Conservation (phyloP, 1,140 invertebrate genomes). For the Drosophila kikkawai region DNA sequence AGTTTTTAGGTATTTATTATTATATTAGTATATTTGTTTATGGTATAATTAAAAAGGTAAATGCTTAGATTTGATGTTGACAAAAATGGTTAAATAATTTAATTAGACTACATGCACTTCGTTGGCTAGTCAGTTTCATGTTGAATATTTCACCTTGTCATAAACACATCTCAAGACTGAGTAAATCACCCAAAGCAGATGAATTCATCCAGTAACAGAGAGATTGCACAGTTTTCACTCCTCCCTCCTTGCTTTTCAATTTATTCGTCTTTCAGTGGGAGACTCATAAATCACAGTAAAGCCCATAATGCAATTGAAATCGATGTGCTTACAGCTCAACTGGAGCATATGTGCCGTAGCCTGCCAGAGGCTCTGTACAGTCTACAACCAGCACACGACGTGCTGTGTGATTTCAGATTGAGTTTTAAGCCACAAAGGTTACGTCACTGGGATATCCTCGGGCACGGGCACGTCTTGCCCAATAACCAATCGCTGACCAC, state of each 20-base stretch:
- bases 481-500: constrained; percentile 52
- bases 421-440: constrained; percentile 20
- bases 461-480: constrained; percentile 7
- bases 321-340: constrained; percentile 24
- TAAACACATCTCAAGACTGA: constrained; percentile 9
- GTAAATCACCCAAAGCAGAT: background rate
- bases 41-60: background rate
- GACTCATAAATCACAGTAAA: constrained; percentile 45
- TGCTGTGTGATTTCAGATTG: constrained; percentile 24
- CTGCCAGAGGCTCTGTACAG: constrained; percentile 4
- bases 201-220: constrained; percentile 14
- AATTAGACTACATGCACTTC: background rate
- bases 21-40: no score
- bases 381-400: constrained; percentile 2
- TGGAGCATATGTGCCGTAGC: constrained; percentile 28
- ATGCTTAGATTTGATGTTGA: no score
- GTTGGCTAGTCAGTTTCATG: background rate
- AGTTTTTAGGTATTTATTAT: background rate
- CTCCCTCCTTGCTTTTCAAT: constrained; percentile 12
- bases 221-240: background rate
- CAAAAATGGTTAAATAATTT: no score
- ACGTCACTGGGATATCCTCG: background rate
- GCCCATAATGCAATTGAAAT: constrained; percentile 54
- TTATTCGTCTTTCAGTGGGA: constrained; percentile 19
- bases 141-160: background rate